Evolutionary conservation across 2,113 vertebrate species (phyloP).

Genomic region (Siniperca knerii): DNA sequence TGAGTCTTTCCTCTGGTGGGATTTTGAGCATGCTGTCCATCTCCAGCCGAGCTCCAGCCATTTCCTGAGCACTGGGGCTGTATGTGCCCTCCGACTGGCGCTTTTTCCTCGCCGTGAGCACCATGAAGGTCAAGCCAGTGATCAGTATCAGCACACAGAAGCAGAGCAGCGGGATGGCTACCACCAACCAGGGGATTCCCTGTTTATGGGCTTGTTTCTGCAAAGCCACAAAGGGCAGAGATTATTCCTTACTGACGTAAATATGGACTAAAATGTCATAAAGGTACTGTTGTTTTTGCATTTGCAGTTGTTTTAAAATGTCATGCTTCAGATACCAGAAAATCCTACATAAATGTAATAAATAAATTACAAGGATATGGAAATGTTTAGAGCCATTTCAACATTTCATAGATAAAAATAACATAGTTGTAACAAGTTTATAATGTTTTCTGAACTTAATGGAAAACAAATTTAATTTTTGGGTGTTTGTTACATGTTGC

Average conservation of each 20-base stretch:
- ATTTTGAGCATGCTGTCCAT: conserved; percentile 98
- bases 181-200: conserved; percentile 88
- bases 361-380: not conserved
- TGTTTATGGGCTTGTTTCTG: conserved; percentile 86
- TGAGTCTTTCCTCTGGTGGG: conserved; percentile 93
- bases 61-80: conserved; percentile 94
- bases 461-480: not conserved
- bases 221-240: conserved; percentile 25
- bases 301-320: not conserved
- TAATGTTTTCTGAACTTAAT: not conserved
- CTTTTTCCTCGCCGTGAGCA: conserved; percentile 92
- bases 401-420: not conserved
- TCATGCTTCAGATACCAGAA: not conserved
- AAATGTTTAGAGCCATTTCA: not conserved
- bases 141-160: conserved; percentile 88
- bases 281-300: too few relatives aligned
- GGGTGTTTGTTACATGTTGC: not conserved
- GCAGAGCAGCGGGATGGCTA: conserved; percentile 90
- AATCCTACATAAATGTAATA: not conserved
- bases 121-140: conserved; percentile 88
- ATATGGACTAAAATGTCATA: not conserved
- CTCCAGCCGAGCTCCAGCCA: conserved; percentile 94
- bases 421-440: too few relatives aligned
- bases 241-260: too few relatives aligned
- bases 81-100: conserved; percentile 96